A percentile compares a stretch with the other conserved stretches of the same genome.
Conservation (phyloP, 1,140 invertebrate species). For the Neodiprion fabricii region DNA sequence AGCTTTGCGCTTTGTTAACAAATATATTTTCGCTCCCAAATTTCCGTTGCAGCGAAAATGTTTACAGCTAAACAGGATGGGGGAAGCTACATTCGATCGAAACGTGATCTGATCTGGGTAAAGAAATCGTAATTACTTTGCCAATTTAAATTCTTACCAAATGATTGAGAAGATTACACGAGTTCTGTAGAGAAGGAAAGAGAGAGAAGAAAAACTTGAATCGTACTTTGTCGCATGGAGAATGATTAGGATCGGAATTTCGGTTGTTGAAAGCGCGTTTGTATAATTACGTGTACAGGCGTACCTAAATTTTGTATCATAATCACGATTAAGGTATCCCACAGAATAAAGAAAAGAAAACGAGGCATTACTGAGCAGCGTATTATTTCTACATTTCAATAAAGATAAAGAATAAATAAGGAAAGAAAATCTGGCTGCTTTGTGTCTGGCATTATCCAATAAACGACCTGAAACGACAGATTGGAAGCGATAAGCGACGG, state of each 20-base stretch:
- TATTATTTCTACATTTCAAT: slow-evolving; percentile 6
- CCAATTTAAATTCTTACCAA: background rate
- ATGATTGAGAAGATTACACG: no score
- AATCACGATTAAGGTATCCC: background rate
- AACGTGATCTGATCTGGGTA: background rate
- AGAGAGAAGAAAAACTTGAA: background rate
- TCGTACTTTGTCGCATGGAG: background rate
- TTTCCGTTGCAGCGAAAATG: no score
- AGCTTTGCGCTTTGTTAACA: slow-evolving; percentile 12
- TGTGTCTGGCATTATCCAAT: slow-evolving; percentile 7
- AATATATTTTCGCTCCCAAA: slow-evolving; percentile 5
- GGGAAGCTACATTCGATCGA: no score
- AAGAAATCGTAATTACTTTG: background rate
- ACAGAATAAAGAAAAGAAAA: no score
- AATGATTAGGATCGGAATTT: background rate
- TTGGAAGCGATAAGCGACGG: slow-evolving; percentile 4
- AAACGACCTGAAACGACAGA: slow-evolving; percentile 1
- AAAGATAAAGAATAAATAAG: background rate
- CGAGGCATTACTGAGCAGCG: background rate
- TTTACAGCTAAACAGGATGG: no score
- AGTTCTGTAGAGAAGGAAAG: no score
- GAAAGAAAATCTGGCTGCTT: background rate
- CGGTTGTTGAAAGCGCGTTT: background rate
- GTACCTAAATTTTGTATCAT: background rate
- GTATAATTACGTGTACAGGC: no score